These are phyloP conservation scores for Tetranychus piercei DNA, from an alignment of 2,888 invertebrate species.

Conservation along the genomic window DNA sequence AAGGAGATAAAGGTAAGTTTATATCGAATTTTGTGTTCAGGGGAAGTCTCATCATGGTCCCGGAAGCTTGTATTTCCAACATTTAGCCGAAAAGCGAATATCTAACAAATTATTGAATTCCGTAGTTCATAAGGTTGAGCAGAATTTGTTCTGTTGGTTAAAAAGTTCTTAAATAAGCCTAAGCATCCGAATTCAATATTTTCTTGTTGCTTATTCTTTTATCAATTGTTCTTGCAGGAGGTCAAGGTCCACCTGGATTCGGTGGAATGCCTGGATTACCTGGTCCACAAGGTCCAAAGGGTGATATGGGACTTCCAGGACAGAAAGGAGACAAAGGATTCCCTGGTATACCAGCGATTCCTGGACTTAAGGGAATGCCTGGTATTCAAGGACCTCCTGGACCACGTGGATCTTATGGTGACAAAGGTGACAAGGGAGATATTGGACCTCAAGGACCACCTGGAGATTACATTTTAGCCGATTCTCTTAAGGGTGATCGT, in stretches of 20 bases:
- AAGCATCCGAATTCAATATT: too few relatives aligned
- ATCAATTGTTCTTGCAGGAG: neutral
- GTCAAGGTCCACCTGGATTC: neutral
- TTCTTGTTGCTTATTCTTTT: too few relatives aligned
- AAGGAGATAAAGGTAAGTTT: neutral
- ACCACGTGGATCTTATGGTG: neutral
- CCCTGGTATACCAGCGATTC: neutral
- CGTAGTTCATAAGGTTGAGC: too few relatives aligned
- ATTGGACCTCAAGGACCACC: slow-evolving; percentile 4
- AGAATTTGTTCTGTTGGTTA: too few relatives aligned
- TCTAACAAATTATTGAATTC: too few relatives aligned
- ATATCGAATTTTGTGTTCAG: too few relatives aligned
- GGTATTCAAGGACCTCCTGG: slow-evolving; percentile 3
- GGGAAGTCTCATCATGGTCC: too few relatives aligned
- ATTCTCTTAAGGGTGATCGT: slow-evolving; percentile 23
- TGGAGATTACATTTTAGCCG: neutral
- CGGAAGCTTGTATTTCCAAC: too few relatives aligned
- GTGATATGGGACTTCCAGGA: neutral
- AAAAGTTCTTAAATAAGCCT: too few relatives aligned
- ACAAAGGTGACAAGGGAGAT: neutral
- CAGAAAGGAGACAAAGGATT: neutral
- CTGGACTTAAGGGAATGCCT: neutral
- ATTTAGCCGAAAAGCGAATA: too few relatives aligned
- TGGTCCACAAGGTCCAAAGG: neutral
- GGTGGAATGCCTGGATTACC: neutral